These are phyloP conservation scores for Myotis davidii DNA, from an alignment of 2,113 vertebrate species.

Conservation along the genomic window DNA sequence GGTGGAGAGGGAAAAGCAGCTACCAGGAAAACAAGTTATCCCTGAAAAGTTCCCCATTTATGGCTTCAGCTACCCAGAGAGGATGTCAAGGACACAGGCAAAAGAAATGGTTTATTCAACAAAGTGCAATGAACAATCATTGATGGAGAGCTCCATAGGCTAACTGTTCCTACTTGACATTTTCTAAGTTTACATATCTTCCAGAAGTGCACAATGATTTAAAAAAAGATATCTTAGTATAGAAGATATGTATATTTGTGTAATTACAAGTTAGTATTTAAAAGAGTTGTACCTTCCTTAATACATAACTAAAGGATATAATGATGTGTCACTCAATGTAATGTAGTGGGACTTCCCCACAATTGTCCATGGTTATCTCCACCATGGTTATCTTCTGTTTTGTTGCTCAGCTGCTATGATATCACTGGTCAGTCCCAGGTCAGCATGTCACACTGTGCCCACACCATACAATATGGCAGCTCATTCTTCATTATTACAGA, in stretches of 20 bases:
- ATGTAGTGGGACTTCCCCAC: not conserved
- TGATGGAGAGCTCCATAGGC: not conserved
- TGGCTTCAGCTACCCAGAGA: not conserved
- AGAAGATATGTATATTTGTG: not conserved
- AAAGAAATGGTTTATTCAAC: not conserved
- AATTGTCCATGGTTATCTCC: not conserved
- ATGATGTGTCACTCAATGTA: accelerated
- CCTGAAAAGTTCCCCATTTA: not conserved
- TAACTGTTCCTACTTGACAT: not conserved
- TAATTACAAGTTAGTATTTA: not conserved
- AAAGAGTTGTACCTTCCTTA: not conserved
- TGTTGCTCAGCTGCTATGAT: not conserved
- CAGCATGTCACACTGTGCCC: not conserved
- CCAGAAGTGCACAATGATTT: not conserved
- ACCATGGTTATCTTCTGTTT: not conserved
- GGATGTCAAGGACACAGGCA: not conserved
- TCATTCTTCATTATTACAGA: not conserved
- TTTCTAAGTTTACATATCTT: not conserved
- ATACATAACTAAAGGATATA: not conserved
- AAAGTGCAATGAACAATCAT: not conserved
- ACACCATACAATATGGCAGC: not conserved
- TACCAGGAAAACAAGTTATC: not conserved
- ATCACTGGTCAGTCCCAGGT: not conserved
- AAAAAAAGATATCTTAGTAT: not conserved
- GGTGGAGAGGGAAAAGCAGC: not conserved